Percentiles rank a stretch among this genome's conserved stretches.
Evolutionary conservation across 64 coral and sea anemone species (phyloP).

Genomic region (Catalaphyllia jardinei): DNA sequence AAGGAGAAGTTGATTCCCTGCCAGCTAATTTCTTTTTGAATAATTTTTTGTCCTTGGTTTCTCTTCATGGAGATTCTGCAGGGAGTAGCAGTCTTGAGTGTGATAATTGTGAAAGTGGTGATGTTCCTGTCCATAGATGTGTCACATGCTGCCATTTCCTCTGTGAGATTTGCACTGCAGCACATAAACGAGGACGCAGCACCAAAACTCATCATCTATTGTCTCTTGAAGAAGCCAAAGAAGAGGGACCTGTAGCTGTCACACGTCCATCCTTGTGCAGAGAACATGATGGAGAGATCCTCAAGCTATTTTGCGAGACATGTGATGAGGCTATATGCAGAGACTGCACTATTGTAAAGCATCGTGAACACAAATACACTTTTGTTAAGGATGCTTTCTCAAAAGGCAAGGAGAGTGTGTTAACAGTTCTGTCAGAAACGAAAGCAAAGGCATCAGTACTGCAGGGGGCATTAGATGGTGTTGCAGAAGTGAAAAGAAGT

Average conservation of each 20-base stretch:
- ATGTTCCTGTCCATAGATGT: not conserved
- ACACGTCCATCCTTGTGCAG: conserved; percentile 45
- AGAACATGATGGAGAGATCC: conserved; percentile 53
- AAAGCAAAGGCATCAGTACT: conserved; percentile 63
- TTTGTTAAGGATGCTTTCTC: conserved; percentile 62
- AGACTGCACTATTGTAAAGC: conserved; percentile 70
- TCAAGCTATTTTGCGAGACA: conserved; percentile 82
- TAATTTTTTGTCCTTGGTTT: not conserved
- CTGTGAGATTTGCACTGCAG: not conserved
- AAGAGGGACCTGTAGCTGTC: not conserved
- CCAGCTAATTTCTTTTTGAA: conserved; percentile 4
- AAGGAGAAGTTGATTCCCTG: conserved; percentile 4
- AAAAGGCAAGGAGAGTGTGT: not conserved
- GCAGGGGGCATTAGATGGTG: conserved; percentile 58
- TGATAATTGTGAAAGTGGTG: not conserved
- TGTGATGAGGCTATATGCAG: conserved; percentile 78
- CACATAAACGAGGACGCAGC: not conserved
- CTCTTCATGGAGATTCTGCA: conserved; percentile 1
- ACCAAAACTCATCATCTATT: not conserved
- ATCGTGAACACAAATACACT: conserved; percentile 78
- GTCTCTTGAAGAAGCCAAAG: not conserved
- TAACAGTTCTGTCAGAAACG: conserved; percentile 60
- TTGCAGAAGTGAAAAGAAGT: conserved; percentile 24
- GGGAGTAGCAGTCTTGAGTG: not conserved
- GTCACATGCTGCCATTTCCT: not conserved